Conservation (phyloP, 2,888 invertebrate species). For the Drosophila affinis region DNA sequence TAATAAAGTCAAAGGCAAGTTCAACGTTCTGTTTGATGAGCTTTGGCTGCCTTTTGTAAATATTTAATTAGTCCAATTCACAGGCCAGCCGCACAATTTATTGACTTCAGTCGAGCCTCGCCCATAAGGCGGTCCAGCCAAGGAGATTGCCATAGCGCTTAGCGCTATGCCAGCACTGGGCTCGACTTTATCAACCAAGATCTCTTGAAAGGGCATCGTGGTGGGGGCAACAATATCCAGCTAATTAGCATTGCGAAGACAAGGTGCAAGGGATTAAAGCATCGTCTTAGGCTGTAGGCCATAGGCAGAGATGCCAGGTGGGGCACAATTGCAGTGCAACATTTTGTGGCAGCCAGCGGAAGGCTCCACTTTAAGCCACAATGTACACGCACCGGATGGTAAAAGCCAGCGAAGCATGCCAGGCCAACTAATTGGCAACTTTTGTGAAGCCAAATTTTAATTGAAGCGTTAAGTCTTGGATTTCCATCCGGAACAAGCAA, state of each 20-base stretch:
- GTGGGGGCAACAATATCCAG: not conserved
- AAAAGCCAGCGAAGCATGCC: not conserved
- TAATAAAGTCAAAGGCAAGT: conserved; percentile 59
- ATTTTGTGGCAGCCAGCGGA: conserved; percentile 8
- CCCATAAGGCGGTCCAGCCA: conserved; percentile 10
- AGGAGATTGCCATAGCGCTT: conserved; percentile 6
- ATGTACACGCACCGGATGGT: conserved; percentile 12
- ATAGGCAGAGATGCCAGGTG: conserved; percentile 1
- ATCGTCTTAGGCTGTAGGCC: conserved; percentile 8
- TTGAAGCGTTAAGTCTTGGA: not conserved
- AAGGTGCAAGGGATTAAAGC: conserved; percentile 11
- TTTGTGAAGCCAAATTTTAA: not conserved
- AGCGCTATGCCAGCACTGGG: not conserved
- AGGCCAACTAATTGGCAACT: conserved; percentile 10
- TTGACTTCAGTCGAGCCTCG: conserved; percentile 43
- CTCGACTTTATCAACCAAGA: conserved; percentile 30
- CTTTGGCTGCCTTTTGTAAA: conserved; percentile 52
- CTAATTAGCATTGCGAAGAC: conserved; percentile 38
- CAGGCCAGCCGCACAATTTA: conserved; percentile 52
- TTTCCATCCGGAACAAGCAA: no score
- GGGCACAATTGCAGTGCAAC: conserved; percentile 9
- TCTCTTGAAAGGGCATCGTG: no score
- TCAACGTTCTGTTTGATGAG: conserved; percentile 16
- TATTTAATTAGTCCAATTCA: conserved; percentile 75
- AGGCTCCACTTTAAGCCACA: conserved; percentile 13